Percentiles rank a stretch among this genome's conserved stretches.
Evolutionary conservation across 2,797 vertebrate species (phyloP).

Genomic region (Novumbra hubbsi): DNA sequence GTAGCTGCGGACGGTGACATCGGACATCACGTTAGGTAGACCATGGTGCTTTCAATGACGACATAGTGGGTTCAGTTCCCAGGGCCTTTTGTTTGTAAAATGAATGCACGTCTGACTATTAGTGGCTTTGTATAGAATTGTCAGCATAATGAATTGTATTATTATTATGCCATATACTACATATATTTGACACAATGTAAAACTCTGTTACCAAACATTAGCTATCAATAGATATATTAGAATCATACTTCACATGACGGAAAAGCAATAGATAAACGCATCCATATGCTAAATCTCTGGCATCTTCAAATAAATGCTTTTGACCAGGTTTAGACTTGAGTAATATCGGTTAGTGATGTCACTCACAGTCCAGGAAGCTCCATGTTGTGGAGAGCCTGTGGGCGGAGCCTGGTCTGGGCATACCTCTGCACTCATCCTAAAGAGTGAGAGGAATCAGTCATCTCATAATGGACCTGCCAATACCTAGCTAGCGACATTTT

Average conservation of each 20-base stretch:
- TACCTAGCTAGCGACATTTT: neutral
- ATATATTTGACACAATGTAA: neutral
- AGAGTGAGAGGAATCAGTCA: neutral
- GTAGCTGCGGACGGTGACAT: slow-evolving; percentile 78
- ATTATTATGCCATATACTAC: neutral
- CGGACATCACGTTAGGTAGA: neutral
- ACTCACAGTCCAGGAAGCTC: slow-evolving; percentile 98
- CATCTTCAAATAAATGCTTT: neutral
- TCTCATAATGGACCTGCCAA: neutral
- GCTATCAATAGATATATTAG: neutral
- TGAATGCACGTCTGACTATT: too few relatives aligned
- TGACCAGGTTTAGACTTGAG: neutral
- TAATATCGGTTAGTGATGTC: neutral
- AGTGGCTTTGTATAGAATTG: too few relatives aligned
- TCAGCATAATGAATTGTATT: too few relatives aligned
- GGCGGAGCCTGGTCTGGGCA: slow-evolving; percentile 79
- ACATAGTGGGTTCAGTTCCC: too few relatives aligned
- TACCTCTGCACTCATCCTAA: slow-evolving; percentile 72
- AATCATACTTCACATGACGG: neutral
- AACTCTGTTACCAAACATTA: neutral
- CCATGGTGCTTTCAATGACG: too few relatives aligned
- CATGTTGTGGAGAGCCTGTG: slow-evolving; percentile 91
- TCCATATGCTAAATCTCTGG: neutral
- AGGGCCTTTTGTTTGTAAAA: too few relatives aligned
- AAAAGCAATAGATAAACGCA: neutral